Conservation (phyloP, 1,140 invertebrate species). For the Phocides pigmalion region DNA sequence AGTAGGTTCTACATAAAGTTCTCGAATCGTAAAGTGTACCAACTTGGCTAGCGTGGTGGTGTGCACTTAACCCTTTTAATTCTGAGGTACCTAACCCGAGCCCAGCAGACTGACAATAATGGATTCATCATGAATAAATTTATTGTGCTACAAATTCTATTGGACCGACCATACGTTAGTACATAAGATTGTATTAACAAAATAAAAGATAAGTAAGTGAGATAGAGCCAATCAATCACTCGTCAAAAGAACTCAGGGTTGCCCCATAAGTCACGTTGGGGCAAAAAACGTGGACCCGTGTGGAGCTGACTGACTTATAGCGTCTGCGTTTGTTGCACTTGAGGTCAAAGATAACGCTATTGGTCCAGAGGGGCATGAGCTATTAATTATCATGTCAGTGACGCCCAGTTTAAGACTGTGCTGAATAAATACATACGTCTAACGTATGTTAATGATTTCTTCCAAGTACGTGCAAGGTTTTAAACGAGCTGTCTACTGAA, state of each 20-base stretch:
- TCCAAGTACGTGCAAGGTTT: no score
- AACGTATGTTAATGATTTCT: no score
- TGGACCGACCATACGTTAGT: neutral
- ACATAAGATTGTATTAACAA: neutral
- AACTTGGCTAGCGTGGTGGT: no score
- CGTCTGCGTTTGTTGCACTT: slow-evolving; percentile 42
- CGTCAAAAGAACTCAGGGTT: slow-evolving; percentile 26
- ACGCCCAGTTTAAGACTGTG: neutral
- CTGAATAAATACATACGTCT: no score
- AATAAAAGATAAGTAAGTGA: neutral
- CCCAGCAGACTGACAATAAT: no score
- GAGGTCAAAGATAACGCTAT: slow-evolving; percentile 28
- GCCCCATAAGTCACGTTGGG: slow-evolving; percentile 23
- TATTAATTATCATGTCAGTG: neutral
- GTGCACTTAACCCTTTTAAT: no score
- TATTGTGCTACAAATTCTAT: neutral
- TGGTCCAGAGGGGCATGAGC: neutral
- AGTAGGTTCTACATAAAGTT: no score
- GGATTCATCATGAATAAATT: no score
- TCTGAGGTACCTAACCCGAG: no score
- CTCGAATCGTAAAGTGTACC: no score
- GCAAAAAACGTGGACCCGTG: slow-evolving; percentile 33
- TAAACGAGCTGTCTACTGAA: no score
- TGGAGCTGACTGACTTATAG: slow-evolving; percentile 44
- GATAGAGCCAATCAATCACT: slow-evolving; percentile 33